phyloP scores from a whole-genome alignment of 1,140 invertebrate genomes.

The Spodoptera frugiperda region DNA sequence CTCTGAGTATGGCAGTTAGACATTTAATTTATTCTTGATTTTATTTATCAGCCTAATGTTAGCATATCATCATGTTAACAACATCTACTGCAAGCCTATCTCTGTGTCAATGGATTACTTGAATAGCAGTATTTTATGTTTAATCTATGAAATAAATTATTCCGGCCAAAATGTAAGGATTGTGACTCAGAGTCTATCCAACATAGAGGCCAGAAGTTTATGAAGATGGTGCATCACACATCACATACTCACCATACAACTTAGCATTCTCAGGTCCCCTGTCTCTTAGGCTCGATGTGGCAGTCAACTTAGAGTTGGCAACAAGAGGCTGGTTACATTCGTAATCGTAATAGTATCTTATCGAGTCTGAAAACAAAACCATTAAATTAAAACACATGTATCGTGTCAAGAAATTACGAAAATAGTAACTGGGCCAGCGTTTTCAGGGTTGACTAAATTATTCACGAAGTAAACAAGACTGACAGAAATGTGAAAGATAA shows the following conservation, averaged over 20 bases:
- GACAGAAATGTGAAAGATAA: background rate
- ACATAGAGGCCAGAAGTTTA: constrained; percentile 5
- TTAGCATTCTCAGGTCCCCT: constrained; percentile 93
- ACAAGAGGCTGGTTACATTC: constrained; percentile 94
- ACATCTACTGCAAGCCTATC: background rate
- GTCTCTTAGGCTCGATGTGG: constrained; percentile 92
- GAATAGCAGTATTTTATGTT: background rate
- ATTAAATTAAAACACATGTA: constrained; percentile 7
- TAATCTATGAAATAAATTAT: background rate
- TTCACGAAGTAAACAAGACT: constrained; percentile 34
- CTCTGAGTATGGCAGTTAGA: no score
- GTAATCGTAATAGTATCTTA: constrained; percentile 88
- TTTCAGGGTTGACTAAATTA: constrained; percentile 22
- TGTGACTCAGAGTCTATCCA: background rate
- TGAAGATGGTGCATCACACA: no score
- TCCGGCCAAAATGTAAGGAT: constrained; percentile 2
- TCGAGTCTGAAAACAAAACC: constrained; percentile 68
- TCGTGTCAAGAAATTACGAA: background rate
- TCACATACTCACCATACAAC: constrained; percentile 90
- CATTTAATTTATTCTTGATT: no score
- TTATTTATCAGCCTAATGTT: background rate
- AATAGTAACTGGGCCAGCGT: constrained; percentile 7
- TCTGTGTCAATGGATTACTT: no score
- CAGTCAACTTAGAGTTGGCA: constrained; percentile 90
- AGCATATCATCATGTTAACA: background rate